Base-by-base conservation (phyloP, 2,113 vertebrate species). In the Bujurquina vittata region DNA sequence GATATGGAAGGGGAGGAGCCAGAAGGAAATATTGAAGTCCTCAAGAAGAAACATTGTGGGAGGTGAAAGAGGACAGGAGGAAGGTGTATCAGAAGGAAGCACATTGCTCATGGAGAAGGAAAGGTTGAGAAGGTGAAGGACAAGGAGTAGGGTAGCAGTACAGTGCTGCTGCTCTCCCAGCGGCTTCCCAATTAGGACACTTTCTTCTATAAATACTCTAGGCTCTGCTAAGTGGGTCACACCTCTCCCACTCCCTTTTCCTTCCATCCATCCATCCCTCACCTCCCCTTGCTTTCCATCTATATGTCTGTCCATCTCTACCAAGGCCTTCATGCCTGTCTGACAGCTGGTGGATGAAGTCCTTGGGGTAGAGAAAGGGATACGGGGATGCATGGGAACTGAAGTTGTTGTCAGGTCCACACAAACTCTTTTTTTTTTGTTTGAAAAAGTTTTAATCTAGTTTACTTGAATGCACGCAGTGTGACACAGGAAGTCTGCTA, bases 171-270 rank as follows among this genome's bases (percentile, higher is more conserved):
- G 88, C 90, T 90, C 87, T 94, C 94, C 94, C 93, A 89, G 90
- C 31, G 91, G 91, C 90, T 90, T 88, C 86, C 91, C 92, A 96
- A 96, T 95, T 95, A 96, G 95, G 94, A 89, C 95, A 94, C 88
- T 90, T 90, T 92, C 91, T 89, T 92, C 95, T 95, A 96, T 95
- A 95, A 96, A 95, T 96, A 96, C 93, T 93, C 83, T 84, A 85
- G 91, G 90, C 92, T 90, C 84, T 46, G 62, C 91, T 94, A 96
- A 94, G 81, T 96, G 94, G 95, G 95, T 95, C 95, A 94, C 83
- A 93, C 84, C 87, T 92, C 91, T 92, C 87, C 84, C 84, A 90
- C 86, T 91, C 86, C 85, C 92, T 82, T 80, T 90, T 87, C 73
- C 88, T 60, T 84, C 83, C 79, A 35, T 91, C 84, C 80, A 74